A percentile compares a stretch with the other conserved stretches of the same genome.
Evolutionary conservation across 2,888 invertebrate species (phyloP).

Genomic region (Cataglyphis altisquamis): DNA sequence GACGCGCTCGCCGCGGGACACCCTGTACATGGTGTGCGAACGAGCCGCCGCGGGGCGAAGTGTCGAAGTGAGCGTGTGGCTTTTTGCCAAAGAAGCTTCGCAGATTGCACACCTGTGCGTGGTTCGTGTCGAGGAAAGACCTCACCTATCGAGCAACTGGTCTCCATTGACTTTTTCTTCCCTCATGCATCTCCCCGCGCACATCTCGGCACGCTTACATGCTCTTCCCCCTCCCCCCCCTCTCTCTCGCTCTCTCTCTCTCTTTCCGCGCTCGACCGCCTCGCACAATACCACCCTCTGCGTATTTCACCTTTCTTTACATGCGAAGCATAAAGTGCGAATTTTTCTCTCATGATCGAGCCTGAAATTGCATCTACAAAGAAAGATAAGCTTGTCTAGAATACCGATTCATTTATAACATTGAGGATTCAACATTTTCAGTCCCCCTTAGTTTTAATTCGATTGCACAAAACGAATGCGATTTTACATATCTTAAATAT

Average conservation of each 20-base stretch:
- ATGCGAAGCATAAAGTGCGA: conserved; percentile 70
- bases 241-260: conserved; percentile 16
- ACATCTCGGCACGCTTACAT: conserved; percentile 50
- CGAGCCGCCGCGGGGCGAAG: conserved; percentile 54
- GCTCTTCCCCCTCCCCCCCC: conserved; percentile 37
- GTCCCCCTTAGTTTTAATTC: not conserved
- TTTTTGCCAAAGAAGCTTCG: conserved; percentile 83
- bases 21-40: conserved; percentile 25
- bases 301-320: conserved; percentile 66
- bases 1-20: conserved; percentile 7
- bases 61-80: conserved; percentile 74
- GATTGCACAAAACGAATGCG: not conserved
- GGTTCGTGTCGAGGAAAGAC: conserved; percentile 83
- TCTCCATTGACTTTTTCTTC: conserved; percentile 85
- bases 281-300: conserved; percentile 34
- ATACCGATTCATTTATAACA: not conserved
- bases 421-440: not conserved
- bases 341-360: conserved; percentile 58
- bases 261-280: conserved; percentile 36
- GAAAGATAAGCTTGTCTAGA: not conserved
- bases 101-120: conserved; percentile 85
- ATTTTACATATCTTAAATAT: not conserved
- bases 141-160: conserved; percentile 85
- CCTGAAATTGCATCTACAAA: conserved; percentile 6
- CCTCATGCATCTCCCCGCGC: conserved; percentile 71